Percentiles rank a stretch among this genome's conserved stretches.
phyloP scores from a whole-genome alignment of 2,888 invertebrate genomes.

The Acronicta psi region DNA sequence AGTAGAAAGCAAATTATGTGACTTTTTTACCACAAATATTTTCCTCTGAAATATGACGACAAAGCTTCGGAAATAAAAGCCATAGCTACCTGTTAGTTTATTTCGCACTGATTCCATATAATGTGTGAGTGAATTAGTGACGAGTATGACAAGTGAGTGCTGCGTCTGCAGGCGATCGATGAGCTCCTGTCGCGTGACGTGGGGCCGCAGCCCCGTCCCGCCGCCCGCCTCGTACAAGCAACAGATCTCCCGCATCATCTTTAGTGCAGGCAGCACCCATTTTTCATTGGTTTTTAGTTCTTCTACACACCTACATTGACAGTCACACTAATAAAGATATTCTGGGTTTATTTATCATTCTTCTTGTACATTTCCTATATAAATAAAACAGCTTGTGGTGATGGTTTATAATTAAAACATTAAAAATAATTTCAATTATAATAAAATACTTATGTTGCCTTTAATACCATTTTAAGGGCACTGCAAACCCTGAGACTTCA shows the following conservation, averaged over 20 bases:
- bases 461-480: too few species aligned
- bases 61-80: neutral
- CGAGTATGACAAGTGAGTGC: constrained; percentile 97
- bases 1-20: too few species aligned
- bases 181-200: constrained; percentile 91
- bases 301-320: constrained; percentile 92
- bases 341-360: too few species aligned
- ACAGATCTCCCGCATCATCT: constrained; percentile 98
- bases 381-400: too few species aligned
- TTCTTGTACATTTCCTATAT: too few species aligned
- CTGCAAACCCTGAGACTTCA: too few species aligned
- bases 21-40: too few species aligned
- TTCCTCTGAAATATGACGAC: neutral
- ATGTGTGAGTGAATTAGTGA: constrained; percentile 96
- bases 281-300: constrained; percentile 95
- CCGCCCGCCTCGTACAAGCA: constrained; percentile 96
- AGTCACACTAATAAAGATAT: neutral
- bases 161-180: constrained; percentile 97
- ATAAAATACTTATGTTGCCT: too few species aligned
- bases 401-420: too few species aligned
- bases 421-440: too few species aligned
- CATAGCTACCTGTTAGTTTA: constrained; percentile 72
- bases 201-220: constrained; percentile 80
- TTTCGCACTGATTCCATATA: constrained; percentile 96
- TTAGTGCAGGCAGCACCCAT: constrained; percentile 98